These are phyloP conservation scores for Tricholaema leucomelas DNA, from an alignment of 2,113 vertebrate species.

Conservation along the genomic window DNA sequence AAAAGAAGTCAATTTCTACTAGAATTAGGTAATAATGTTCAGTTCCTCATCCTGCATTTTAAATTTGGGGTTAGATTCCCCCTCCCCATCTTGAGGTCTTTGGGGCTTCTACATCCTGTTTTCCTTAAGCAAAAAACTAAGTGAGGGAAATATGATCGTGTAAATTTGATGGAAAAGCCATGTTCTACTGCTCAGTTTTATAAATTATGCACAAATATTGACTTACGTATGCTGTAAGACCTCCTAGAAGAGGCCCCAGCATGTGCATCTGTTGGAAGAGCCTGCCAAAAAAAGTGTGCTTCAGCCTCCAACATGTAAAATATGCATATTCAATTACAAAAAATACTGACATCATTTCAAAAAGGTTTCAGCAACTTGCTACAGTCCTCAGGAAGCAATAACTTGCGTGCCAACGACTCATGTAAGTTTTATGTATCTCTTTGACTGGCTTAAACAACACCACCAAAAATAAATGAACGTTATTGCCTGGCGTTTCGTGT, in stretches of 20 bases:
- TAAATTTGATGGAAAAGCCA: constrained; percentile 57
- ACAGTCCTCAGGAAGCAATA: constrained; percentile 8
- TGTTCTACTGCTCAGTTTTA: constrained; percentile 26
- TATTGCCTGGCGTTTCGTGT: background rate
- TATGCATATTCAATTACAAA: constrained; percentile 62
- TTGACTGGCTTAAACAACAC: background rate
- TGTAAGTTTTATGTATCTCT: constrained; percentile 17
- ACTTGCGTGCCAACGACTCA: constrained; percentile 29
- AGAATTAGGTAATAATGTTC: background rate
- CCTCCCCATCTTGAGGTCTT: background rate
- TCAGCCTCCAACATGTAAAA: constrained; percentile 52
- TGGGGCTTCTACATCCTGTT: background rate
- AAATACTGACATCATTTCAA: constrained; percentile 62
- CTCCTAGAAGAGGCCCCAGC: constrained; percentile 31
- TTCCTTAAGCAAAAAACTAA: constrained; percentile 17
- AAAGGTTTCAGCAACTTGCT: constrained; percentile 42
- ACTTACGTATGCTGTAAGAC: constrained; percentile 39
- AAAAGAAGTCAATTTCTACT: background rate
- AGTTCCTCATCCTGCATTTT: background rate
- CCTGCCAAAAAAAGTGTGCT: constrained; percentile 55
- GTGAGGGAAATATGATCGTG: background rate
- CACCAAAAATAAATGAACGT: constrained; percentile 26
- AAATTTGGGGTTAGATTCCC: background rate
- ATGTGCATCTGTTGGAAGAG: constrained; percentile 40
- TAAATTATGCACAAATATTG: constrained; percentile 67